Percentiles rank a stretch among this genome's conserved stretches.
phyloP scores from a whole-genome alignment of 2,888 invertebrate species.

The Aphodius sticticus region DNA sequence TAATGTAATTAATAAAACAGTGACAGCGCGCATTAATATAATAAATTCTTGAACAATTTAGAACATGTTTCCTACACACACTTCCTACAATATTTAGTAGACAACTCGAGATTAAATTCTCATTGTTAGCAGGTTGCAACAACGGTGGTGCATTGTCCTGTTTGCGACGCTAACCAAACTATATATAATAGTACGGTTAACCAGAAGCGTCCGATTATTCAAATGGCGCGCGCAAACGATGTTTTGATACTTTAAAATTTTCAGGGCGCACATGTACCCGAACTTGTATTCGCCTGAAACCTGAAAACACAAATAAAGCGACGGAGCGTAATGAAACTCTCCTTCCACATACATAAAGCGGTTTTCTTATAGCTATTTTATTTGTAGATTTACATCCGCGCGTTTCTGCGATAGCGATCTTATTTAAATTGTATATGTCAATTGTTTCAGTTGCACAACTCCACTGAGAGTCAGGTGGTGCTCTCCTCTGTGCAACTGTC shows the following conservation, averaged over 20 bases:
- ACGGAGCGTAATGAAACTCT: constrained; percentile 15
- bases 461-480: constrained; percentile 71
- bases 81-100: background rate
- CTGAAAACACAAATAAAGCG: background rate
- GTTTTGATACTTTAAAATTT: constrained; percentile 25
- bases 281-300: background rate
- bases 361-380: background rate
- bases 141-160: background rate
- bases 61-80: background rate
- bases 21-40: background rate
- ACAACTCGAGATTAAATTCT: background rate
- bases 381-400: background rate
- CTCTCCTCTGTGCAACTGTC: constrained; percentile 70
- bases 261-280: constrained; percentile 22
- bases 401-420: background rate
- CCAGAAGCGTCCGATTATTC: constrained; percentile 17
- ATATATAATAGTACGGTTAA: constrained; percentile 17
- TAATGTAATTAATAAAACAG: no score
- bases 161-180: background rate
- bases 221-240: constrained; percentile 23
- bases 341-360: background rate
- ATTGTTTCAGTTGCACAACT: constrained; percentile 69
- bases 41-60: background rate
- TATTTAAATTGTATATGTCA: constrained; percentile 18
- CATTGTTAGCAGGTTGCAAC: background rate